A percentile compares a stretch with the other conserved stretches of the same genome.
These are phyloP conservation scores for Rhingia campestris DNA, from an alignment of 2,888 invertebrate genomes.

Conservation along the genomic window DNA sequence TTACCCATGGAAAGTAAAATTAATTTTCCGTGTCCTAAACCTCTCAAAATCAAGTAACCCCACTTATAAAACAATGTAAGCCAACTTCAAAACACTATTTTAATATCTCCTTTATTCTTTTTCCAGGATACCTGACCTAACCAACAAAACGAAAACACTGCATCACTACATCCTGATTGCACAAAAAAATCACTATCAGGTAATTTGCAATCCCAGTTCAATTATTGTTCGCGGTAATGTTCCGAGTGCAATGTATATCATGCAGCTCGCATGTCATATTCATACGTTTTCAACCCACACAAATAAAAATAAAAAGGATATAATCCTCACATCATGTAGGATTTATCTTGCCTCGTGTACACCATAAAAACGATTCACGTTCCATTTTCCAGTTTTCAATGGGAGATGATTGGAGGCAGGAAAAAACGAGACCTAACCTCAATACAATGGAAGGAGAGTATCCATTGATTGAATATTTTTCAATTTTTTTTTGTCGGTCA, in stretches of 20 bases:
- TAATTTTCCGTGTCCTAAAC: too few species aligned
- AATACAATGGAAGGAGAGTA: conserved; percentile 25
- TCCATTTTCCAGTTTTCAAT: conserved; percentile 31
- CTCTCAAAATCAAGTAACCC: too few species aligned
- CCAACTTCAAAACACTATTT: neutral
- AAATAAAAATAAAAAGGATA: conserved; percentile 1
- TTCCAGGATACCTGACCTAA: conserved; percentile 29
- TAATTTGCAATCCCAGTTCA: conserved; percentile 66
- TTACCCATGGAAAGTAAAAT: too few species aligned
- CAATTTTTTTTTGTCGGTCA: conserved; percentile 1
- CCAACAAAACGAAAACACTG: conserved; percentile 15
- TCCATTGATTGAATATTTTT: conserved; percentile 15
- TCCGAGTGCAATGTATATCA: conserved; percentile 1
- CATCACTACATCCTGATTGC: conserved; percentile 19
- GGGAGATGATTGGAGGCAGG: conserved; percentile 28
- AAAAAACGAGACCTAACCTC: conserved; percentile 4
- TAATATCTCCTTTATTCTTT: neutral
- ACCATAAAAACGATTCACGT: conserved; percentile 37
- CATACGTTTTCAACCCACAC: neutral
- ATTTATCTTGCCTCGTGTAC: conserved; percentile 32
- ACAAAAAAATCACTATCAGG: conserved; percentile 65
- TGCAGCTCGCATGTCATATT: conserved; percentile 7
- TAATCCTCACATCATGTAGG: conserved; percentile 33
- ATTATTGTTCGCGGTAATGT: conserved; percentile 36
- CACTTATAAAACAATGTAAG: too few species aligned